Conservation (phyloP, 2,888 invertebrate genomes). For the Clostera curtula region DNA sequence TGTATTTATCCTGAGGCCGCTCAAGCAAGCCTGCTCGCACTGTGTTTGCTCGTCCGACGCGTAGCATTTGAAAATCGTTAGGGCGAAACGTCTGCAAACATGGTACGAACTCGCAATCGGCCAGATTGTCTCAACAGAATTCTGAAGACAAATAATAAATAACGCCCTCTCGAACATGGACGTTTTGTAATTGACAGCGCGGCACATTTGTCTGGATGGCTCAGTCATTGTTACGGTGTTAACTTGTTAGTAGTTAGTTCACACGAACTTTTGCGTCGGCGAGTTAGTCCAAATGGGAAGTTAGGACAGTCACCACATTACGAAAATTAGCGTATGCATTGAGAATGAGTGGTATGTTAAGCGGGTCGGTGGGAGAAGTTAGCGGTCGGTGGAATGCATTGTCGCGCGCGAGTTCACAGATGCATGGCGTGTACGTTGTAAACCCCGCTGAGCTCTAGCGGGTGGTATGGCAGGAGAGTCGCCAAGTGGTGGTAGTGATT, state of each 20-base stretch:
- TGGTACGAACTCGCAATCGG: conserved; percentile 57
- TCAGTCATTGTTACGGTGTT: conserved; percentile 71
- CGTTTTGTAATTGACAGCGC: conserved; percentile 66
- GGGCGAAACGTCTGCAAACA: conserved; percentile 65
- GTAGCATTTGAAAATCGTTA: conserved; percentile 72
- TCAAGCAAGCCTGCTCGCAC: conserved; percentile 36
- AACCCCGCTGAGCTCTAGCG: conserved; percentile 79
- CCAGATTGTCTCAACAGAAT: conserved; percentile 59
- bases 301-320: conserved; percentile 60
- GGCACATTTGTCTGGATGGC: conserved; percentile 69
- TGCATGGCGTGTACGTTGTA: conserved; percentile 86
- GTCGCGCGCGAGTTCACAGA: conserved; percentile 80
- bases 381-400: conserved; percentile 71
- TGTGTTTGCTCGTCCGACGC: conserved; percentile 62
- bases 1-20: conserved; percentile 23
- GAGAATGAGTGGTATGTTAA: conserved; percentile 48
- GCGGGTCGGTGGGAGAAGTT: conserved; percentile 47
- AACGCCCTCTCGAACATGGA: conserved; percentile 61
- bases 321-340: conserved; percentile 52
- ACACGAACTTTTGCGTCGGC: conserved; percentile 59
- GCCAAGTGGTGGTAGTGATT: conserved; percentile 77
- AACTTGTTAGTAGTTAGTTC: conserved; percentile 67
- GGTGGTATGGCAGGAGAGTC: conserved; percentile 79
- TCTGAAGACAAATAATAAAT: conserved; percentile 64
- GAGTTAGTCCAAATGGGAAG: conserved; percentile 59